These are phyloP conservation scores for Lycodopsis pacificus DNA, from an alignment of 2,797 vertebrate genomes.

Conservation along the genomic window DNA sequence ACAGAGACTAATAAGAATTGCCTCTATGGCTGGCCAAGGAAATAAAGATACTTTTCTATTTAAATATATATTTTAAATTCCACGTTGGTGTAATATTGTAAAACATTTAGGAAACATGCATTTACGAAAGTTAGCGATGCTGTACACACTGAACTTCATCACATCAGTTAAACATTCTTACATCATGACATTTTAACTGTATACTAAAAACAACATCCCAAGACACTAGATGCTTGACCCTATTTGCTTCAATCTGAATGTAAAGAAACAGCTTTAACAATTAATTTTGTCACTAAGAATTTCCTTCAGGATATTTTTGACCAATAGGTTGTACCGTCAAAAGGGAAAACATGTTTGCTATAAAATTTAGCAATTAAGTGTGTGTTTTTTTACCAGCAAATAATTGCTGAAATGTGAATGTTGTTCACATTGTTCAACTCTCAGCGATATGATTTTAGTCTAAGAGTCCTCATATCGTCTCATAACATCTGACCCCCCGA, in stretches of 20 bases:
- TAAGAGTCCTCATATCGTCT: not conserved
- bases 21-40: not conserved
- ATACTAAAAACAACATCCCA: not conserved
- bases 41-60: not conserved
- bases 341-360: not conserved
- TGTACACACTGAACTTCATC: not conserved
- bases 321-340: not conserved
- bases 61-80: not conserved
- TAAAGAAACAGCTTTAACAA: not conserved
- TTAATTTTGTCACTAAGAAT: not conserved
- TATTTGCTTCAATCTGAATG: not conserved
- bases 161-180: not conserved
- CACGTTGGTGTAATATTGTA: not conserved
- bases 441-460: constrained; percentile 4
- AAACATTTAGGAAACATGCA: not conserved
- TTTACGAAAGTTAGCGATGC: too few relatives aligned
- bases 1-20: not conserved
- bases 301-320: not conserved
- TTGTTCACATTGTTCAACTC: not conserved
- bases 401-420: not conserved
- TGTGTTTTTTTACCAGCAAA: not conserved
- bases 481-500: not conserved
- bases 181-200: too few relatives aligned
- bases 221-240: not conserved
- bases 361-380: not conserved